Base-by-base conservation (phyloP, 2,113 vertebrate species). In the Limanda limanda region DNA sequence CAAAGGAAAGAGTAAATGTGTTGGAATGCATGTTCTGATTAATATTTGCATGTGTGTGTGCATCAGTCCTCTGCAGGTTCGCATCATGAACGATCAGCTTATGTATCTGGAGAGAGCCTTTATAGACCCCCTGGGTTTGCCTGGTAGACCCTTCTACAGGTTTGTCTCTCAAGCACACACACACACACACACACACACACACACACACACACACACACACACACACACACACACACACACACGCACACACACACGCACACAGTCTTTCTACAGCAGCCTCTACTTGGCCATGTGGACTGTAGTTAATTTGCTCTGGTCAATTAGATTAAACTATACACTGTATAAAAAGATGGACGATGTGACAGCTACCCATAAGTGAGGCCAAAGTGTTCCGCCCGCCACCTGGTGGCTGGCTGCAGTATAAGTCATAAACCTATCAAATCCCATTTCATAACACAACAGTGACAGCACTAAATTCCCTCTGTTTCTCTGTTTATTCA, bases 31-130 rank as follows among this genome's bases (percentile, higher is more conserved):
- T 60, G 27, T 69, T 25, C 31, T 52, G 13, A 48, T 54, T 52
- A 11, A 55, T 59, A 18, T 69, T 10, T 27, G n/a, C 61, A 45
- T 57, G 8, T 27, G 48, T 72, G 31, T 57, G 56, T 15, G 24
- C 24, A 0, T 81, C 75, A 95, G 94, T 79, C 76, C 88, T 63
- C 69, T 95, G 56, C 86, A 93, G 75, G 85, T 97, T 17, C 95
- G 97, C 71, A 91, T 95, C 68, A 86, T 95, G 59, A 99, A 99
- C 0, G 97, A 99, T 76, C 97, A 98, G 86, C 83, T 98, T 71
- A 98, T 98, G 97, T 93, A 97, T 76, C 66, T 96, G 59, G 97
- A 99, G 87, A 94, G 97, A 92, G 95, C 97, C 52, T 98, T 99
- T 86, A 96, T 93, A 6, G 97, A 98, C 88, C 97, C 97, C 20